phyloP scores from a whole-genome alignment of 2,797 vertebrate species.

The Vipera ursinii region DNA sequence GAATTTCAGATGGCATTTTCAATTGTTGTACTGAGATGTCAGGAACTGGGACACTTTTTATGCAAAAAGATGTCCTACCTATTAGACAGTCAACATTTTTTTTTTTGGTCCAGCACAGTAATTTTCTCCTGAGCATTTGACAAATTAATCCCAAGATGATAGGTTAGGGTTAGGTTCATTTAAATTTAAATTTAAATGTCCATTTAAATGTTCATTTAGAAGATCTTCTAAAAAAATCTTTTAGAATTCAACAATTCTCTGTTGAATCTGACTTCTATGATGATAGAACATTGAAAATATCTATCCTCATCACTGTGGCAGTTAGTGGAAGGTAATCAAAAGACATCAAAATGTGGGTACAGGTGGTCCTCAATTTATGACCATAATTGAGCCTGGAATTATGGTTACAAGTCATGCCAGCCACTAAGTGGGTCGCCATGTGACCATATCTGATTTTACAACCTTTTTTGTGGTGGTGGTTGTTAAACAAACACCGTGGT shows the following conservation, averaged over 20 bases:
- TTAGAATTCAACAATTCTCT: not conserved
- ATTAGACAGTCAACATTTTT: not conserved
- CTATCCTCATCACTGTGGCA: not conserved
- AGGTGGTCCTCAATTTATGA: not conserved
- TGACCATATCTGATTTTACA: not conserved
- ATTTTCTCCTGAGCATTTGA: too few species aligned
- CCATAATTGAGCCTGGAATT: not conserved
- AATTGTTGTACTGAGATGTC: not conserved
- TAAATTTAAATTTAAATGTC: too few species aligned
- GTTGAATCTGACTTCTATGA: not conserved
- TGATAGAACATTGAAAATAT: not conserved
- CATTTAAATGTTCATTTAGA: not conserved
- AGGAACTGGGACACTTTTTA: not conserved
- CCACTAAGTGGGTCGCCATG: not conserved
- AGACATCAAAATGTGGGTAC: not conserved
- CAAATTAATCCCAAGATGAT: too few species aligned
- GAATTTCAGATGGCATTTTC: not conserved
- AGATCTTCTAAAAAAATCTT: not conserved
- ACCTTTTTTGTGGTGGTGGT: not conserved
- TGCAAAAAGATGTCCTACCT: not conserved
- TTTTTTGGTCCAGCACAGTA: too few species aligned
- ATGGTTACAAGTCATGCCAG: not conserved
- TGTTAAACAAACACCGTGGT: not conserved
- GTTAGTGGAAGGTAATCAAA: not conserved
- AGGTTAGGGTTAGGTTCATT: too few species aligned